These are phyloP conservation scores for Montipora capitata DNA, from an alignment of 92 coral and sea anemone species.

Conservation along the genomic window DNA sequence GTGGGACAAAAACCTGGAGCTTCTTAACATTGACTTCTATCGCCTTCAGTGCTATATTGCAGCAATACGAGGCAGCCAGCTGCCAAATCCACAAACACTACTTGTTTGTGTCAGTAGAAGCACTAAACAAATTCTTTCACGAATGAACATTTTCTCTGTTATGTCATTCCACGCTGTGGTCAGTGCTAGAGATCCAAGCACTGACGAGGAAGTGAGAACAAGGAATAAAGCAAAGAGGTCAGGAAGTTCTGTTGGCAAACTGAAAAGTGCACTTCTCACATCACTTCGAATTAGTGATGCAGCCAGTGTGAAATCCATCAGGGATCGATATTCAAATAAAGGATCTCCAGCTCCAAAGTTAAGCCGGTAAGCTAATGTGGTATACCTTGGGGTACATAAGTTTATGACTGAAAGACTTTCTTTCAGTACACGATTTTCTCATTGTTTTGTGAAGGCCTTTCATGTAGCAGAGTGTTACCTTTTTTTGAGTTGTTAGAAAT, in stretches of 20 bases:
- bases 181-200: constrained; percentile 87
- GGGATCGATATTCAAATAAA: constrained; percentile 90
- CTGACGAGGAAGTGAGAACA: constrained; percentile 88
- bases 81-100: constrained; percentile 96
- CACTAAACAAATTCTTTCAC: constrained; percentile 91
- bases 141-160: constrained; percentile 94
- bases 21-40: constrained; percentile 81
- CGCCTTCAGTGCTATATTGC: constrained; percentile 94
- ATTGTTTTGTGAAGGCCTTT: no score
- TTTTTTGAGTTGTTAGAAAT: no score
- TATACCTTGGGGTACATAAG: neutral
- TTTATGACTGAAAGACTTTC: no score
- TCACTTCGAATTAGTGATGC: constrained; percentile 93
- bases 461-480: no score
- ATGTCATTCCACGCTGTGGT: constrained; percentile 96
- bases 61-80: constrained; percentile 90
- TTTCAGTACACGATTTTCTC: no score
- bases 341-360: constrained; percentile 55
- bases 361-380: constrained; percentile 14
- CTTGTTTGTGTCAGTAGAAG: constrained; percentile 91
- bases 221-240: constrained; percentile 83
- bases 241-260: constrained; percentile 91
- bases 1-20: constrained; percentile 96
- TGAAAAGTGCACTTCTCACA: constrained; percentile 92
- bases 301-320: constrained; percentile 89